A percentile compares a stretch with the other conserved stretches of the same genome.
These are phyloP conservation scores for Parnassius smintheus DNA, from an alignment of 2,888 invertebrate genomes.

Conservation along the genomic window DNA sequence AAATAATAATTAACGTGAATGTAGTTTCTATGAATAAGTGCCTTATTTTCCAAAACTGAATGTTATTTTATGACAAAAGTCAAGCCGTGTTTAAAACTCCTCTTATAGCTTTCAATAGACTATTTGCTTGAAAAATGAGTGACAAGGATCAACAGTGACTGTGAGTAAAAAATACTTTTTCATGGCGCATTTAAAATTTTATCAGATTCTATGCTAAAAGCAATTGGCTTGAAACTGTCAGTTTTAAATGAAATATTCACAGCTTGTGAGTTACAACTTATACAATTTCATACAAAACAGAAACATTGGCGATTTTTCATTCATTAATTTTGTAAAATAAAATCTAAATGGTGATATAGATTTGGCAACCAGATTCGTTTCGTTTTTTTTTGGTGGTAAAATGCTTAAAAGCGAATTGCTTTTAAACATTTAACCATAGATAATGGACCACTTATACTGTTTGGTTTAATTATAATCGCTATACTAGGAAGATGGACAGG, in stretches of 20 bases:
- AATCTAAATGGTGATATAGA: neutral
- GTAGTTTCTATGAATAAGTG: too few relatives aligned
- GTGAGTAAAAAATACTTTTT: conserved; percentile 3
- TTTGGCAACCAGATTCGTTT: neutral
- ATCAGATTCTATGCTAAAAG: conserved; percentile 4
- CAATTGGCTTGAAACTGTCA: neutral
- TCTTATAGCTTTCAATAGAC: neutral
- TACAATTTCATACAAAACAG: too few relatives aligned
- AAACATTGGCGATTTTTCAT: too few relatives aligned
- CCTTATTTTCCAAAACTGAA: neutral
- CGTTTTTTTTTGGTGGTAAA: too few relatives aligned
- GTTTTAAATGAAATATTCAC: neutral
- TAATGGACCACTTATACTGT: too few relatives aligned
- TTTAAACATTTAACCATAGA: too few relatives aligned
- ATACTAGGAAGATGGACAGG: too few relatives aligned
- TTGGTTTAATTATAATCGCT: too few relatives aligned
- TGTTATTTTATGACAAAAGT: neutral
- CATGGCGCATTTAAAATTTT: conserved; percentile 2
- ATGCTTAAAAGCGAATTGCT: too few relatives aligned
- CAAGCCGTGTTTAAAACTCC: neutral
- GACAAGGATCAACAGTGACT: conserved; percentile 14
- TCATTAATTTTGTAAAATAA: too few relatives aligned
- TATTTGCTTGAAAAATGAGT: conserved; percentile 8
- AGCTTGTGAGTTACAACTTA: too few relatives aligned
- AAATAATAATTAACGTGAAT: too few relatives aligned